Evolutionary conservation across 23 tunicate species (phyloP).

Genomic region (Ascidia mentula): DNA sequence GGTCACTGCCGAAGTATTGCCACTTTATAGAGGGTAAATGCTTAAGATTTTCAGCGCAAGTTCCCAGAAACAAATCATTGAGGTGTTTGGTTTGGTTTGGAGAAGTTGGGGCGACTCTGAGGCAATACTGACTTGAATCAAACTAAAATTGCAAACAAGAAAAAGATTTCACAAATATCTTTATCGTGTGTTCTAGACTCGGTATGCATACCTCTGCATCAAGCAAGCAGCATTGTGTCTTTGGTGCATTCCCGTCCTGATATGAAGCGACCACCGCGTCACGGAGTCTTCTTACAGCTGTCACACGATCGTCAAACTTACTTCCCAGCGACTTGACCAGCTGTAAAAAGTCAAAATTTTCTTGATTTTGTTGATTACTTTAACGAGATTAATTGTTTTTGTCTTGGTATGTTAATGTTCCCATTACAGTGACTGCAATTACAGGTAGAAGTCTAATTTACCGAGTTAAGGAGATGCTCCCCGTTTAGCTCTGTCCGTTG

Average conservation of each 20-base stretch:
- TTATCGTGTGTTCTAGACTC: too few species aligned
- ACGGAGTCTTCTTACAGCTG: neutral
- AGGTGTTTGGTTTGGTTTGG: neutral
- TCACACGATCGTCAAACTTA: neutral
- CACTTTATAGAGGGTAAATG: slow-evolving; percentile 26
- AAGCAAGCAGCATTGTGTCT: neutral
- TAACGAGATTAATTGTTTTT: too few species aligned
- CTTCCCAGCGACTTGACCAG: neutral
- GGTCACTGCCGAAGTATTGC: slow-evolving; percentile 26
- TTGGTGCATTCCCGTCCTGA: neutral
- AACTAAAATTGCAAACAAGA: too few species aligned
- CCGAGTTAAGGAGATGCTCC: neutral
- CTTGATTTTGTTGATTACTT: too few species aligned
- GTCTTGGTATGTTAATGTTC: too few species aligned
- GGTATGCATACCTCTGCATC: too few species aligned
- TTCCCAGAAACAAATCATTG: neutral
- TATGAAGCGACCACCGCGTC: neutral
- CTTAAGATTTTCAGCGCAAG: neutral
- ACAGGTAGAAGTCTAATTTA: too few species aligned
- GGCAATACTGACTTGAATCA: neutral
- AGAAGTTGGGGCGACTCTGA: neutral
- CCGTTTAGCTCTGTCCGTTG: neutral
- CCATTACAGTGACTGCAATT: too few species aligned
- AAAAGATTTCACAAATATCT: too few species aligned
- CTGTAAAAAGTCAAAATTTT: too few species aligned